Conservation (phyloP, 2,888 invertebrate species). For the Mechanitis mazaeus region DNA sequence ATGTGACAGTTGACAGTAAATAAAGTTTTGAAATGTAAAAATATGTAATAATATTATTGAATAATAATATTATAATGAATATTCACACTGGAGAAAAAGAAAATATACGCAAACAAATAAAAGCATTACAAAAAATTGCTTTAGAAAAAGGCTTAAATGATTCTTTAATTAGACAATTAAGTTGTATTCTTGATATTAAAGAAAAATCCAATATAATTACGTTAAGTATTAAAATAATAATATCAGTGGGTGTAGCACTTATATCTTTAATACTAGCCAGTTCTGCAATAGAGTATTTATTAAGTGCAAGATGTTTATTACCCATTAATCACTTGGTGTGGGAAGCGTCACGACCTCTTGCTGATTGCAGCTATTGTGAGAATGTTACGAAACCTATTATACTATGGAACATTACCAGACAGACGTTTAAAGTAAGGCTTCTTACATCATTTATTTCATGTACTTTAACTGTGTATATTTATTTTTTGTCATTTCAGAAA, state of each 20-base stretch:
- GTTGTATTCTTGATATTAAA: constrained; percentile 45
- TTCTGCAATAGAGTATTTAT: constrained; percentile 48
- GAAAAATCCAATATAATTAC: constrained; percentile 36
- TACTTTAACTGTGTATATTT: neutral
- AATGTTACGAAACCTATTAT: constrained; percentile 81
- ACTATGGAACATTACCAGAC: constrained; percentile 80
- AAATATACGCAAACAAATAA: constrained; percentile 36
- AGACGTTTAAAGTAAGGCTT: constrained; percentile 78
- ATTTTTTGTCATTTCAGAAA: constrained; percentile 45
- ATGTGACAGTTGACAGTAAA: no score
- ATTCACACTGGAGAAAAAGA: constrained; percentile 29
- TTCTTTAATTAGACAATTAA: constrained; percentile 42
- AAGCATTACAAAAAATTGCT: constrained; percentile 48
- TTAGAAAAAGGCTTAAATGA: constrained; percentile 46
- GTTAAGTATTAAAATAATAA: constrained; percentile 41
- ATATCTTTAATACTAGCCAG: constrained; percentile 37
- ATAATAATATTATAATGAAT: constrained; percentile 19
- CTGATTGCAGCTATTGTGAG: constrained; percentile 87
- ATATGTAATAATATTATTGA: constrained; percentile 5
- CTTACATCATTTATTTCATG: neutral
- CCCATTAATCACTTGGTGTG: constrained; percentile 90
- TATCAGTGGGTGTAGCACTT: constrained; percentile 38
- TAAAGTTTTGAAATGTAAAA: no score
- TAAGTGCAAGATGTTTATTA: constrained; percentile 84
- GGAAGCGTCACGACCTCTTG: constrained; percentile 90